These are phyloP conservation scores for Hyperopisus bebe DNA, from an alignment of 2,113 vertebrate genomes.

Conservation along the genomic window DNA sequence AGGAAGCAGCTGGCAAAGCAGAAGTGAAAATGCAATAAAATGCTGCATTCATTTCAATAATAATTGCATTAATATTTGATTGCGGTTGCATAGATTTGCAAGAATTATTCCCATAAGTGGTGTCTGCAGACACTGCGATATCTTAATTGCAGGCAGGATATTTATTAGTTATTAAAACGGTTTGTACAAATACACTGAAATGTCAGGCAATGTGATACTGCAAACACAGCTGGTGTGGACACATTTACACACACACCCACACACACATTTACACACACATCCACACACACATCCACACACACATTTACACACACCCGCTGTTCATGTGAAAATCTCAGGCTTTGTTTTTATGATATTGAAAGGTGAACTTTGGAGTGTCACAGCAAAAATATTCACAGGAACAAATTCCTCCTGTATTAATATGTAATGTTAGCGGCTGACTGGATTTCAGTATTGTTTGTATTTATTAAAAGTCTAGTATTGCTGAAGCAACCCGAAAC, in stretches of 20 bases:
- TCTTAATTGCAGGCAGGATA: conserved; percentile 7
- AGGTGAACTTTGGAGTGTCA: not conserved
- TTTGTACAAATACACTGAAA: not conserved
- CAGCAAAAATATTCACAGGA: conserved; percentile 27
- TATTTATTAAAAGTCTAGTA: not conserved
- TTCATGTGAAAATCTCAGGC: not conserved
- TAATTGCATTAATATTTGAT: conserved; percentile 15
- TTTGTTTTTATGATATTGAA: not conserved
- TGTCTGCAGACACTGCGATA: not conserved
- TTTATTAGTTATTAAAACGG: not conserved
- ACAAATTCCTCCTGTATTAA: not conserved
- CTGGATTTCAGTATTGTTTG: not conserved
- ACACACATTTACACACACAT: not conserved
- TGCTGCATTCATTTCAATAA: not conserved
- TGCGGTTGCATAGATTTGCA: not conserved
- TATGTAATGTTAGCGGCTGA: not conserved
- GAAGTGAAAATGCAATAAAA: not conserved
- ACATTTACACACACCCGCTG: not conserved
- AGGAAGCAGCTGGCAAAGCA: not conserved
- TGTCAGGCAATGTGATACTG: not conserved
- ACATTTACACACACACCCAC: not conserved
- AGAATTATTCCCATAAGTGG: not conserved
- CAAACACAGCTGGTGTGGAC: not conserved
- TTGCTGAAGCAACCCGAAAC: not conserved
- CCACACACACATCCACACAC: too few species aligned